These are phyloP conservation scores for Herminia tarsipennalis DNA, from an alignment of 2,888 invertebrate species.

Conservation along the genomic window DNA sequence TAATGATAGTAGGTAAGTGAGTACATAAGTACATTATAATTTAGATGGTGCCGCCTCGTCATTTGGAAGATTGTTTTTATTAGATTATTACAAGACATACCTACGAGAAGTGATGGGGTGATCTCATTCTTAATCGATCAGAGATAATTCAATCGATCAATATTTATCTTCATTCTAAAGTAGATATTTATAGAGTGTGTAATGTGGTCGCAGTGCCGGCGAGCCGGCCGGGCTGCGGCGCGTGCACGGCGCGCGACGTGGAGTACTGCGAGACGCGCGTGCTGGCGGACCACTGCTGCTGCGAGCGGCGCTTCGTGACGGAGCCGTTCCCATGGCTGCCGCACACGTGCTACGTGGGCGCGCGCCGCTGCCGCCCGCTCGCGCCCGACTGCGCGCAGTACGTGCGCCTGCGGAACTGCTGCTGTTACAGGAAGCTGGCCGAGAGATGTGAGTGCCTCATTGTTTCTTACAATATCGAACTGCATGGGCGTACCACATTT, in stretches of 20 bases:
- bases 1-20: too few relatives aligned
- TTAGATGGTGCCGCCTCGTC: too few relatives aligned
- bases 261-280: slow-evolving; percentile 87
- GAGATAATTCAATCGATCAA: too few relatives aligned
- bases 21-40: too few relatives aligned
- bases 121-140: too few relatives aligned
- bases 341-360: slow-evolving; percentile 88
- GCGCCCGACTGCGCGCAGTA: slow-evolving; percentile 88
- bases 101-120: too few relatives aligned
- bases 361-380: slow-evolving; percentile 85
- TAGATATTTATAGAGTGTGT: background rate
- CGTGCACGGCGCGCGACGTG: slow-evolving; percentile 86
- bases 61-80: too few relatives aligned
- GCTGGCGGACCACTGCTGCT: slow-evolving; percentile 83
- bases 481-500: background rate
- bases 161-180: background rate
- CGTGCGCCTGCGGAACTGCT: slow-evolving; percentile 87
- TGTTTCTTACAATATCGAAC: too few relatives aligned
- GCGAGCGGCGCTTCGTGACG: slow-evolving; percentile 84
- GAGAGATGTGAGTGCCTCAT: slow-evolving; percentile 83
- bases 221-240: slow-evolving; percentile 84
- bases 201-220: slow-evolving; percentile 53
- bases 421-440: slow-evolving; percentile 87
- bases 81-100: too few relatives aligned
- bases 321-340: slow-evolving; percentile 89